Percentiles rank a stretch among this genome's conserved stretches.
phyloP scores from a whole-genome alignment of 2,113 vertebrate genomes.

The Nothocercus nigrocapillus region DNA sequence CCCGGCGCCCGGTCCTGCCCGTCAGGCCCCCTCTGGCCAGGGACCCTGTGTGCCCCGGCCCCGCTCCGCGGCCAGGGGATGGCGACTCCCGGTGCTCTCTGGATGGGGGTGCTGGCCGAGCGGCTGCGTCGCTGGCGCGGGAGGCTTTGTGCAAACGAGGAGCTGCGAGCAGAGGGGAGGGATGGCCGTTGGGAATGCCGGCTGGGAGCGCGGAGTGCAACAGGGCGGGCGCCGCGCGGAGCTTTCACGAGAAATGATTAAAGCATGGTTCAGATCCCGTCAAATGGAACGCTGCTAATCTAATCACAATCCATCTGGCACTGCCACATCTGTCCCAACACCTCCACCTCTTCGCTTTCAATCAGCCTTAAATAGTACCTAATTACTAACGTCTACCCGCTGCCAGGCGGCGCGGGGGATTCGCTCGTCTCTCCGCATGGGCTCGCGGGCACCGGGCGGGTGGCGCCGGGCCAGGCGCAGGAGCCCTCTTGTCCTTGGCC shows the following conservation, averaged over 20 bases:
- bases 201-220: too few relatives aligned
- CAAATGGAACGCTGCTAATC: constrained; percentile 78
- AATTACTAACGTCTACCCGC: constrained; percentile 77
- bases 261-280: constrained; percentile 73
- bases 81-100: too few relatives aligned
- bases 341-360: constrained; percentile 79
- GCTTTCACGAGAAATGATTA: constrained; percentile 75
- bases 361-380: constrained; percentile 77
- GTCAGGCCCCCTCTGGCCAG: not conserved
- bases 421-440: constrained; percentile 48
- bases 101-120: not conserved
- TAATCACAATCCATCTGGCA: constrained; percentile 79
- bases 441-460: not conserved
- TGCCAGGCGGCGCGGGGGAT: constrained; percentile 66
- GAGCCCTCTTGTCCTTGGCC: not conserved
- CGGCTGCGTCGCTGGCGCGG: not conserved
- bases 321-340: constrained; percentile 79
- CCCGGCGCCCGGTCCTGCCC: not conserved
- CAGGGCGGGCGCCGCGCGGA: not conserved
- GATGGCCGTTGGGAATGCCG: too few relatives aligned
- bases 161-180: constrained; percentile 51
- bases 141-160: constrained; percentile 63
- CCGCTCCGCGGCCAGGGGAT: not conserved
- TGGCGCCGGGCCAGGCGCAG: too few relatives aligned
- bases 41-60: not conserved